Evolutionary conservation across 2,888 invertebrate genomes (phyloP), one percentile per base, ranked within the genome.

Genomic region (Abrostola triplasia): DNA sequence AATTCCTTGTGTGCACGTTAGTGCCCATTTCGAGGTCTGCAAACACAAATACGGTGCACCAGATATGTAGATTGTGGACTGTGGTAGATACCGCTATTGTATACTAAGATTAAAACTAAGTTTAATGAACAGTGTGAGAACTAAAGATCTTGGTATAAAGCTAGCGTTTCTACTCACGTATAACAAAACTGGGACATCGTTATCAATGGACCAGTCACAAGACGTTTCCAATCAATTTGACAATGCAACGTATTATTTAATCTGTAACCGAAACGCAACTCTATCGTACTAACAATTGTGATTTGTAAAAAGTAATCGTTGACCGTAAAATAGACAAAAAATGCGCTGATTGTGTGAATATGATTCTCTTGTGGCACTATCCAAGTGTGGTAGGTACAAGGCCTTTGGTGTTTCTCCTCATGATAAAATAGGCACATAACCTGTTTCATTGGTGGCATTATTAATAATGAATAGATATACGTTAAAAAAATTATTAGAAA

Each of bases 271-370:
- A 38, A 35, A 54, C 13, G 44, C 40, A 10, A 50, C 12, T 41
- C 9, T 51, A n/a, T 48, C 48, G 36, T 48, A 38, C 13, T 11
- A 54, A 51, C 49, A 51, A 52, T 24, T 48, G 35, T 11, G 55
- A 50, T 37, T 36, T 7, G 38, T 36, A 66, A 52, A 63, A 56
- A 56, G 37, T 53, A 53, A 57, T 53, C 57, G 42, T 1, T 71
- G 66, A 66, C 65, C 61, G 64, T 68, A 64, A 74, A 63, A 59
- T 42, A 9, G 0, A 9, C 55, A 57, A 65, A 63, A 67, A 68
- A 10, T 37, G 4, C 0, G 12, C 9, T 12, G 47, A 52, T 66
- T 64, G 54, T 59, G 54, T 54, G 56, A 63, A 55, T 55, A 40
- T 13, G 53, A 58, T 54, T 13, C 13, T 24, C 9, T 47, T 24